Conservation (phyloP, 2,797 vertebrate genomes). For the Urophycis tenuis region DNA sequence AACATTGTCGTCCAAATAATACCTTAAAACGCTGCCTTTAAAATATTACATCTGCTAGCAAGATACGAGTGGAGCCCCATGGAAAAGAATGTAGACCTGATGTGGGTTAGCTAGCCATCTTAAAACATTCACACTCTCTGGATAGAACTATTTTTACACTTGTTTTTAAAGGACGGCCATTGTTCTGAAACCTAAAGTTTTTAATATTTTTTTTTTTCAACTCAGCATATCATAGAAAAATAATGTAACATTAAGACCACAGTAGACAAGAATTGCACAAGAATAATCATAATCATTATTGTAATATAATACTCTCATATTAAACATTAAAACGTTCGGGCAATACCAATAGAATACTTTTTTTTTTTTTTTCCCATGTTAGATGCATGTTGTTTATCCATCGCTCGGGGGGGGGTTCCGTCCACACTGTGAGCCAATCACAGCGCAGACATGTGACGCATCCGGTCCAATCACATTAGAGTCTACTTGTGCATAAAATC, state of each 20-base stretch:
- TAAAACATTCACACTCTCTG: conserved; percentile 73
- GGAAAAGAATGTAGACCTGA: conserved; percentile 79
- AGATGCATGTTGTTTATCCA: conserved; percentile 71
- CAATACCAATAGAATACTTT: conserved; percentile 79
- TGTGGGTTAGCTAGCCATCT: conserved; percentile 70
- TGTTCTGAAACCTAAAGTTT: conserved; percentile 71
- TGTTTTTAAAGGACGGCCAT: conserved; percentile 70
- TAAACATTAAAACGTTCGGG: conserved; percentile 95
- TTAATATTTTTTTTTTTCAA: conserved; percentile 68
- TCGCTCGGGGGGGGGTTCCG: conserved; percentile 53
- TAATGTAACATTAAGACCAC: conserved; percentile 96
- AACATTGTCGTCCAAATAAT: conserved; percentile 65
- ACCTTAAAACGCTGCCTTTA: conserved; percentile 90
- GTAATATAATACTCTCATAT: conserved; percentile 93
- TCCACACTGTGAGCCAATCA: conserved; percentile 39
- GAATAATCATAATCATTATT: conserved; percentile 88
- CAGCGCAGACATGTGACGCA: conserved; percentile 46
- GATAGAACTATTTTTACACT: conserved; percentile 47
- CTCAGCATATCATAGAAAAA: conserved; percentile 87
- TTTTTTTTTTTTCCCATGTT: conserved; percentile 68
- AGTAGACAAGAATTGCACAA: conserved; percentile 86
- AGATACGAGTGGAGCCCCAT: conserved; percentile 80
- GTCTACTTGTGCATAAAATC: conserved; percentile 71
- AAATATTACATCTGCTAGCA: conserved; percentile 85
- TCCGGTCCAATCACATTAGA: conserved; percentile 65